phyloP scores from a whole-genome alignment of 2,888 invertebrate species.

The Drosophila birchii region DNA sequence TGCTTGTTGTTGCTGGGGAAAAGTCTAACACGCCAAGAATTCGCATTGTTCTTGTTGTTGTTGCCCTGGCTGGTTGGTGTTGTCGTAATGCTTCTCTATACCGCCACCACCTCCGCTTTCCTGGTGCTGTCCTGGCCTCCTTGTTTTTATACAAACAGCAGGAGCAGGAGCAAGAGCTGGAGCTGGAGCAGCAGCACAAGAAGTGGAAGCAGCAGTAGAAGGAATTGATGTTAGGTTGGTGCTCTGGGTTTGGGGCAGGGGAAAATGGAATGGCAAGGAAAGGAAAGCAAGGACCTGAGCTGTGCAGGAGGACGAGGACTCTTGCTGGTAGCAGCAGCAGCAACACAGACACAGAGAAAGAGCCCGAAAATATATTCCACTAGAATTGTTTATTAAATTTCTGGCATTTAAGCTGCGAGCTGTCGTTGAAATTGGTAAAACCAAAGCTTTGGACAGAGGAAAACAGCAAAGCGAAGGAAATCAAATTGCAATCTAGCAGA shows the following conservation, averaged over 20 bases:
- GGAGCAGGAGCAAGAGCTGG: conserved; percentile 33
- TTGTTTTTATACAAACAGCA: conserved; percentile 75
- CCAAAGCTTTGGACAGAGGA: conserved; percentile 25
- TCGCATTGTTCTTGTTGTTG: conserved; percentile 66
- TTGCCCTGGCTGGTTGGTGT: conserved; percentile 44
- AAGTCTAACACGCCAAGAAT: conserved; percentile 80
- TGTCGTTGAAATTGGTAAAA: conserved; percentile 47
- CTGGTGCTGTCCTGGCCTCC: conserved; percentile 51
- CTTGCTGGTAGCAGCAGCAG: conserved; percentile 28
- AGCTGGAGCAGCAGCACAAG: conserved; percentile 56
- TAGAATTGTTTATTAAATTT: conserved; percentile 80
- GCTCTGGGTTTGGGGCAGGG: neutral
- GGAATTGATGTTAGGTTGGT: conserved; percentile 49
- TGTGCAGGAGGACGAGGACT: conserved; percentile 34
- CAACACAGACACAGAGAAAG: conserved; percentile 9
- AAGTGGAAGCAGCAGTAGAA: conserved; percentile 53
- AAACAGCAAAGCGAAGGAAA: conserved; percentile 14
- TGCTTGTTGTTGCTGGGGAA: conserved; percentile 53
- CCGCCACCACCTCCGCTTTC: conserved; percentile 21
- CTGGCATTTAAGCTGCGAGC: conserved; percentile 76
- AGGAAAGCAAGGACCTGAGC: conserved; percentile 34
- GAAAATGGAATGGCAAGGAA: conserved; percentile 14
- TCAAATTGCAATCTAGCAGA: conserved; percentile 38
- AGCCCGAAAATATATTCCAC: conserved; percentile 68
- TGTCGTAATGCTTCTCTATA: conserved; percentile 68